Evolutionary conservation across 2,888 invertebrate genomes (phyloP), one percentile per base, ranked within the genome.

Genomic region (Polydrusus cervinus): DNA sequence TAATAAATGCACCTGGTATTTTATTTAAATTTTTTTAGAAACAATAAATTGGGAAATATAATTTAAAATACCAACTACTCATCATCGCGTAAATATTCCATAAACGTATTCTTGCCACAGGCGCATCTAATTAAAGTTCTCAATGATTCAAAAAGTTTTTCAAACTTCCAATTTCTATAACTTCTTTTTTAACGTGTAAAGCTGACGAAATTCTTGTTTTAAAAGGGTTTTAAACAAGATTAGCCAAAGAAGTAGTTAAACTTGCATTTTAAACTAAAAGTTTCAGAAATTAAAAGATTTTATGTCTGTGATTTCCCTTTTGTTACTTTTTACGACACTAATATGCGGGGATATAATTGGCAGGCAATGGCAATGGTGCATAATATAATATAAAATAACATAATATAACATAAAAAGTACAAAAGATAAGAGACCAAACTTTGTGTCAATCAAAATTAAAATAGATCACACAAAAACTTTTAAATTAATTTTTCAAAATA

Each of bases 101-200:
- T 7, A 3, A 20, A 20, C 20, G 13, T 51, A 20, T 20, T 51
- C n/a, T 25, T 51, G 18, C 13, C 11, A 1, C 16, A 10, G 9
- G 18, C 51, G 2, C 47, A 64, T 20, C 18, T 64, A 64, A 25
- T 49, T 49, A 65, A 65, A 30, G 14, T 64, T 64, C 25, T 16
- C 14, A 25, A 45, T 30, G 34, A 40, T 66, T 66, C 40, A 51
- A 60, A 47, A 57, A 67, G 61, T 53, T 61, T 62, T 49, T 73
- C 3, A 40, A 73, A 67, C 53, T 67, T 67, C 49, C 38, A 51
- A 51, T 60, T 67, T 57, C 53, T 66, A 51, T 13, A 30, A 25
- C 30, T 51, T 40, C 47, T 66, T 65, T 66, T 55, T 72, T 66
- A 72, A 57, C 47, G 66, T 65, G 51, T 30, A 20, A 40, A 66